Base-by-base conservation (phyloP, 1,140 invertebrate species). In the Drosophila prosaltans region DNA sequence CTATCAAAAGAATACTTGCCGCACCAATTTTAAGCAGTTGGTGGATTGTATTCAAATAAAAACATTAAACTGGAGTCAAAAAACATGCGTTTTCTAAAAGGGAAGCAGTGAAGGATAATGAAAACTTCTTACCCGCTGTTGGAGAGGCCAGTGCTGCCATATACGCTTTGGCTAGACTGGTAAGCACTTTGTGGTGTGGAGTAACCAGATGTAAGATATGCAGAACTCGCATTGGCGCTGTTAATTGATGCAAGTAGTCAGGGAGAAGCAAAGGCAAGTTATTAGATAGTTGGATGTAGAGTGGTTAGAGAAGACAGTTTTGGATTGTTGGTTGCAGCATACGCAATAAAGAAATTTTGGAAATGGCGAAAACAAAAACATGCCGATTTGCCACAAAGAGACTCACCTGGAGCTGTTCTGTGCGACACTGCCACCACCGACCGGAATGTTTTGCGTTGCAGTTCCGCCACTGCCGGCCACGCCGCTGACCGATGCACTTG, bases 81-180 rank as follows among this genome's bases (percentile, higher is more conserved):
- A 11, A 8, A 57, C 65, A 66, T 43, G 40, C 40, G n/a, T 28
- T 21, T 32, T 68, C 36, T 16, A 43, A 36, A 40, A 24, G 32
- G 10, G 45, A 43, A 62, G 41, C 40, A 26, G 11, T 41, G 7
- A 24, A 11, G 65, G 39, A 62, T 30, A 30, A 58, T 69, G 51
- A 55, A 59, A 6, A 10, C 10, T 81, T 91, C 91, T 70, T 92
- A 92, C 91, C 91, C 91, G 82, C 91, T 82, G 78, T 91, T 92
- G 64, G 86, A 82, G 45, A 92, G 78, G 73, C 91, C 91, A 81
- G 91, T 81, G 62, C 73, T 92, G 74, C 92, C 92, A 89, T 93
- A 93, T 57, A 93, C 92, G 78, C 91, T 93, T 78, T 92, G 92
- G 80, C 81, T 92, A 69, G 85, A 92, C 80, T 92, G 92, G 78